These are phyloP conservation scores for Patagioenas fasciata DNA, from an alignment of 2,113 vertebrate genomes.

Conservation along the genomic window DNA sequence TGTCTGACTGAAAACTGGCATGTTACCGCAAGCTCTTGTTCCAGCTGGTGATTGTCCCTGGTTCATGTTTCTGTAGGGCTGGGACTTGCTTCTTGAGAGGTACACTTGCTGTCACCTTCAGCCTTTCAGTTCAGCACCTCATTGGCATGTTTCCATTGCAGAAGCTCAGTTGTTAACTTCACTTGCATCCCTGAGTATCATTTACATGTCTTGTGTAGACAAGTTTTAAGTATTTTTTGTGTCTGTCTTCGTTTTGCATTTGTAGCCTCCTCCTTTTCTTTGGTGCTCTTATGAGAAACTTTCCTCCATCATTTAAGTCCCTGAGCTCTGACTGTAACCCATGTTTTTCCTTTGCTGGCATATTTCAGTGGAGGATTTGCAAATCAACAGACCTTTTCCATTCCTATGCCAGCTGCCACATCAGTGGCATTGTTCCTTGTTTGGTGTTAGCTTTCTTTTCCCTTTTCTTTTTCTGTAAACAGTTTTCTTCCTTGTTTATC, in stretches of 20 bases:
- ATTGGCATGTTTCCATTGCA: neutral
- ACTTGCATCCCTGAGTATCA: neutral
- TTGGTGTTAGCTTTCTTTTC: neutral
- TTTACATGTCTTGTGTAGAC: neutral
- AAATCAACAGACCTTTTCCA: neutral
- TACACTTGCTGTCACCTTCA: rapidly evolving
- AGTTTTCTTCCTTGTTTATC: neutral
- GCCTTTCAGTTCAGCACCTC: neutral
- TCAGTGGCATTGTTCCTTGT: neutral
- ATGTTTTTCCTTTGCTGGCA: neutral
- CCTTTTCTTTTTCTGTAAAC: neutral
- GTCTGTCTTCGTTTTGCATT: neutral
- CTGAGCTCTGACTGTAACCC: neutral
- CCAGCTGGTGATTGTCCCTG: rapidly evolving
- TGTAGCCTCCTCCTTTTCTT: neutral
- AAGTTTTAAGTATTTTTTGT: neutral
- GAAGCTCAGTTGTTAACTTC: neutral
- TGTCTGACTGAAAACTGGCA: neutral
- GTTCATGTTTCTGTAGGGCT: rapidly evolving
- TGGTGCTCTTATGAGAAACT: neutral
- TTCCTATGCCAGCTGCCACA: neutral
- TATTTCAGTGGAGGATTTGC: neutral
- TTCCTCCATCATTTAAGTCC: neutral
- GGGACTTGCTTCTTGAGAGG: neutral
- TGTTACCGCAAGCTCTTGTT: neutral